Conservation (phyloP, 2,797 vertebrate genomes). For the Mormyrus proboscirostris region DNA sequence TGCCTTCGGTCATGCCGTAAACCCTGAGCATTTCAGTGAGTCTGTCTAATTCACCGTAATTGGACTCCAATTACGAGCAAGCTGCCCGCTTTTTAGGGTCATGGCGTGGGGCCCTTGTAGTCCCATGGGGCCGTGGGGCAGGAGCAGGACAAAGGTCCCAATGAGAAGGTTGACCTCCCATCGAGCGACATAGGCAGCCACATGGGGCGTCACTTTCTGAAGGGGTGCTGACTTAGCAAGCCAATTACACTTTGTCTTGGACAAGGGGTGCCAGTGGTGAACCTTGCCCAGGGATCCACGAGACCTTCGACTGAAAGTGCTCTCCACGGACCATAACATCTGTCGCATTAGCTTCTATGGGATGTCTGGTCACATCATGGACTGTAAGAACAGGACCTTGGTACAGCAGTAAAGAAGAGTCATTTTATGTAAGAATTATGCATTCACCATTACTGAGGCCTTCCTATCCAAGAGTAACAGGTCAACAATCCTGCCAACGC, state of each 20-base stretch:
- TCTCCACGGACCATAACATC: neutral
- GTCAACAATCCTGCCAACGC: neutral
- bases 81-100: neutral
- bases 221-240: neutral
- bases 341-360: neutral
- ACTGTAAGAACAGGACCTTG: neutral
- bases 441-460: neutral
- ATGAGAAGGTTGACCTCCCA: neutral
- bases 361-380: neutral
- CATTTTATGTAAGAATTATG: neutral
- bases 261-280: neutral
- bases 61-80: neutral
- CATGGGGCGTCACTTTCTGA: neutral
- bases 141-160: neutral
- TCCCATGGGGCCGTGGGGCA: neutral
- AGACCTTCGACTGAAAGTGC: neutral
- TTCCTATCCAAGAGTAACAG: neutral
- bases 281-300: neutral
- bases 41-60: neutral
- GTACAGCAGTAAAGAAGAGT: neutral
- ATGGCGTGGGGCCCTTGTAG: neutral
- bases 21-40: neutral
- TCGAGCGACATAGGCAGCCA: neutral
- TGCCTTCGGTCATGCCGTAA: neutral
- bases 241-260: neutral